Evolutionary conservation across 2,888 invertebrate genomes (phyloP).

Genomic region (Xanthia togata): DNA sequence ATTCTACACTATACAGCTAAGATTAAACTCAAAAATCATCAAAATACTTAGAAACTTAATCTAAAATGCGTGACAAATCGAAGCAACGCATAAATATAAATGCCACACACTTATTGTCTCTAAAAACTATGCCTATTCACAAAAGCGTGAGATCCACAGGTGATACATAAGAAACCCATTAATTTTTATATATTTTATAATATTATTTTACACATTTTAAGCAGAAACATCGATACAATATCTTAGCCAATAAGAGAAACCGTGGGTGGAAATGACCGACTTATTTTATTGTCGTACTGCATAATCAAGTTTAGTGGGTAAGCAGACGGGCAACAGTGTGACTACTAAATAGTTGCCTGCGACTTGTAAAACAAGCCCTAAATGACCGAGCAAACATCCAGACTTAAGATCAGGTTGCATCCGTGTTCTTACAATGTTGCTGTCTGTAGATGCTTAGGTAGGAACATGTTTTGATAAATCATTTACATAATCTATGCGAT

Average conservation of each 20-base stretch:
- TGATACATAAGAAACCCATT: constrained; percentile 62
- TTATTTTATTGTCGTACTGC: constrained; percentile 66
- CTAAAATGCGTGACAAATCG: constrained; percentile 34
- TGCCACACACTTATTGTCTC: constrained; percentile 26
- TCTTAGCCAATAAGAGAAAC: constrained; percentile 68
- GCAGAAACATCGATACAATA: constrained; percentile 63
- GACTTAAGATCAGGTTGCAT: background rate
- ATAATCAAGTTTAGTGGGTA: constrained; percentile 59
- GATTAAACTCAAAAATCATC: background rate
- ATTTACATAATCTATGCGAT: constrained; percentile 23
- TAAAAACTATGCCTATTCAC: constrained; percentile 18
- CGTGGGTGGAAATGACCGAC: constrained; percentile 69
- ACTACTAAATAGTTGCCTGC: constrained; percentile 45
- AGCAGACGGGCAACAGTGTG: constrained; percentile 50
- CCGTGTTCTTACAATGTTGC: constrained; percentile 15
- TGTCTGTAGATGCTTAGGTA: background rate
- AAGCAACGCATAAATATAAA: constrained; percentile 16
- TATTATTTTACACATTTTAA: constrained; percentile 65
- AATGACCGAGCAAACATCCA: background rate
- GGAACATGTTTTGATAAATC: background rate
- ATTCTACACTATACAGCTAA: background rate
- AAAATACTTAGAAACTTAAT: constrained; percentile 6
- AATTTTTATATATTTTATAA: constrained; percentile 64
- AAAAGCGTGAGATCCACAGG: constrained; percentile 53
- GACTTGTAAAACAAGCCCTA: background rate